phyloP scores from a whole-genome alignment of 53 echinoderm and acorn worm species.

The Paelopatides confundens region DNA sequence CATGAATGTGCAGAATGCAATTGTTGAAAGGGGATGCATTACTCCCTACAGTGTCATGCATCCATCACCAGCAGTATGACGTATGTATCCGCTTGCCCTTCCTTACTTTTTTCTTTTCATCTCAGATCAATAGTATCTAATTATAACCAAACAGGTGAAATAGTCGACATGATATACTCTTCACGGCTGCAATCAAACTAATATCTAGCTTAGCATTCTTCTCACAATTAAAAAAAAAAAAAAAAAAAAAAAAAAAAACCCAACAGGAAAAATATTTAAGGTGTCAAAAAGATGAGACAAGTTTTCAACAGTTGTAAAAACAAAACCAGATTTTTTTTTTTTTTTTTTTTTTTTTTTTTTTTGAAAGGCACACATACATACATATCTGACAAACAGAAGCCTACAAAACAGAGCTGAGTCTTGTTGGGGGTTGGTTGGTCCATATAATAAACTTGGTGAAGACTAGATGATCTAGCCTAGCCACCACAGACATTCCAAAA shows the following conservation, averaged over 20 bases:
- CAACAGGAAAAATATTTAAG: not conserved
- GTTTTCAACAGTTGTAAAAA: conserved; percentile 33
- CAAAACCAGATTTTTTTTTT: not conserved
- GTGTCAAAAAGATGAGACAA: not conserved
- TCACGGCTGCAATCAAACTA: not conserved
- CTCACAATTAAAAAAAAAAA: not conserved
- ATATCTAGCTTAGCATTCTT: not conserved
- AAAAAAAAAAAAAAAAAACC: no score
- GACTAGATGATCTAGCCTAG: not conserved
- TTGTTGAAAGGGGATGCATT: conserved; percentile 8
- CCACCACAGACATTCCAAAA: not conserved
- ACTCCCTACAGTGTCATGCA: conserved; percentile 12
- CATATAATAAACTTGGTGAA: not conserved
- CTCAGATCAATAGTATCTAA: not conserved
- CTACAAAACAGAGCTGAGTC: no score
- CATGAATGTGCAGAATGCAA: conserved; percentile 32
- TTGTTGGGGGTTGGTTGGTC: no score
- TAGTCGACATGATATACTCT: not conserved
- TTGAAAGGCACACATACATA: not conserved
- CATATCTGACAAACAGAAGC: no score
- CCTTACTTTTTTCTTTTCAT: not conserved
- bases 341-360: no score
- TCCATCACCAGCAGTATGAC: not conserved
- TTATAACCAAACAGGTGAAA: conserved; percentile 26
- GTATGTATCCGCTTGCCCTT: not conserved